A percentile compares a stretch with the other conserved stretches of the same genome.
Conservation (phyloP, 2,113 vertebrate genomes). For the Falcunculus frontatus region DNA sequence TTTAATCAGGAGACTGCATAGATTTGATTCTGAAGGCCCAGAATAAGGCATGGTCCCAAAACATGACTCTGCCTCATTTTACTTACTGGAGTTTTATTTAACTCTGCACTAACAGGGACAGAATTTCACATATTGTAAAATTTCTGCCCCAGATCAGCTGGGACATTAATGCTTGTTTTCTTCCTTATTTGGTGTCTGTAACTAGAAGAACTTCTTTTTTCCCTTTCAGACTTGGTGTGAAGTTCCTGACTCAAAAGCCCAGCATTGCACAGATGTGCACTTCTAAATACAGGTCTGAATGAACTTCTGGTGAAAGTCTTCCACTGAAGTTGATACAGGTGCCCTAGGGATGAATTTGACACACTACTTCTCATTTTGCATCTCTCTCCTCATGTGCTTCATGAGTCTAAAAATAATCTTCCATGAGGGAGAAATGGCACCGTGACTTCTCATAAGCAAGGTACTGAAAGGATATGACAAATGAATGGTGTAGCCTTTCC, state of each 20-base stretch:
- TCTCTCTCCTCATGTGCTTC: not conserved
- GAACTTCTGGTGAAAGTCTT: not conserved
- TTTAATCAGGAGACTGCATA: not conserved
- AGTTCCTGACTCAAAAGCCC: not conserved
- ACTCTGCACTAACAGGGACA: not conserved
- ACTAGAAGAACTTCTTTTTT: not conserved
- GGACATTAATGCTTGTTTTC: not conserved
- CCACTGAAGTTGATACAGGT: not conserved
- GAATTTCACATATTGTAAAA: not conserved
- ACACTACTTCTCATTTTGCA: not conserved
- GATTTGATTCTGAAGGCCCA: not conserved
- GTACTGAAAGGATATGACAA: not conserved
- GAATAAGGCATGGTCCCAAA: not conserved
- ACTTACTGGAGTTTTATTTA: not conserved
- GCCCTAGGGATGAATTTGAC: not conserved
- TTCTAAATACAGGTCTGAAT: not conserved
- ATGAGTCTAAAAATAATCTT: not conserved
- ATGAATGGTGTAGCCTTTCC: not conserved
- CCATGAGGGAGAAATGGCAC: not conserved
- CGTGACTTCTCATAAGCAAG: not conserved
- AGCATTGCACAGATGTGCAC: too few species aligned
- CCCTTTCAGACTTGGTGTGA: not conserved
- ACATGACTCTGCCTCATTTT: not conserved
- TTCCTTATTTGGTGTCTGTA: not conserved
- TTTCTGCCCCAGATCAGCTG: not conserved